Percentiles rank a stretch among this genome's conserved stretches.
These are phyloP conservation scores for Penaeus vannamei DNA, from an alignment of 1,140 invertebrate genomes.

Conservation along the genomic window DNA sequence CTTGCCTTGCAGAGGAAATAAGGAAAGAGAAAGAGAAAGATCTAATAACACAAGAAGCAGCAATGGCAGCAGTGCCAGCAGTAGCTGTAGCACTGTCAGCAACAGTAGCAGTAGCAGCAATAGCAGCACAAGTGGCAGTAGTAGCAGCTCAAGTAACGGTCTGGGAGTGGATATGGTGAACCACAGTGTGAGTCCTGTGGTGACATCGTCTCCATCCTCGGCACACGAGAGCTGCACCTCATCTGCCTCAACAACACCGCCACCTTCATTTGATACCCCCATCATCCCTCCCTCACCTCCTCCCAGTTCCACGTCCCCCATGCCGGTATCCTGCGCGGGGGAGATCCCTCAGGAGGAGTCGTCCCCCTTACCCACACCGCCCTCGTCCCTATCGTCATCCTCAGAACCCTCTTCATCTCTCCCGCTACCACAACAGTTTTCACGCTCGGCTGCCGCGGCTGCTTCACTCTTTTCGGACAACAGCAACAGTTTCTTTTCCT, in stretches of 20 bases:
- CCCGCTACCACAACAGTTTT: constrained; percentile 54
- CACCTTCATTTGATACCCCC: constrained; percentile 57
- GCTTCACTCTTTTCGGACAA: constrained; percentile 64
- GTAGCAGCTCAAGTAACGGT: constrained; percentile 35
- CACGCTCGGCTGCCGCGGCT: constrained; percentile 39
- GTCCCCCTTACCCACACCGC: constrained; percentile 57
- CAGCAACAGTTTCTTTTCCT: constrained; percentile 67
- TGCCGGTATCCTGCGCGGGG: constrained; percentile 41
- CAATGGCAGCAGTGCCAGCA: constrained; percentile 33
- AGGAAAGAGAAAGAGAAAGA: constrained; percentile 54
- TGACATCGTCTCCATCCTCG: constrained; percentile 57
- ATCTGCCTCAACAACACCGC: constrained; percentile 60
- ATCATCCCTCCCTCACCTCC: constrained; percentile 58
- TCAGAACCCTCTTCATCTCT: constrained; percentile 58
- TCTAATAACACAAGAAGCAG: constrained; percentile 35
- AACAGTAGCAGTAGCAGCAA: constrained; percentile 25
- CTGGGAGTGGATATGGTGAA: constrained; percentile 40
- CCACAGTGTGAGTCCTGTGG: constrained; percentile 48
- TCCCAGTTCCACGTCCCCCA: constrained; percentile 60
- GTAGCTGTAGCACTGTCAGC: constrained; percentile 13
- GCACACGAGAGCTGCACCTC: constrained; percentile 57
- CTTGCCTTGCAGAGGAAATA: constrained; percentile 47
- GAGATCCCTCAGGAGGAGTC: constrained; percentile 44
- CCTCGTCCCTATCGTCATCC: constrained; percentile 61
- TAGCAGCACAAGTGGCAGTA: constrained; percentile 24